Percentiles rank a stretch among this genome's conserved stretches.
These are phyloP conservation scores for Mesorhabditis spiculigera DNA, from an alignment of 2,888 invertebrate genomes.

Conservation along the genomic window DNA sequence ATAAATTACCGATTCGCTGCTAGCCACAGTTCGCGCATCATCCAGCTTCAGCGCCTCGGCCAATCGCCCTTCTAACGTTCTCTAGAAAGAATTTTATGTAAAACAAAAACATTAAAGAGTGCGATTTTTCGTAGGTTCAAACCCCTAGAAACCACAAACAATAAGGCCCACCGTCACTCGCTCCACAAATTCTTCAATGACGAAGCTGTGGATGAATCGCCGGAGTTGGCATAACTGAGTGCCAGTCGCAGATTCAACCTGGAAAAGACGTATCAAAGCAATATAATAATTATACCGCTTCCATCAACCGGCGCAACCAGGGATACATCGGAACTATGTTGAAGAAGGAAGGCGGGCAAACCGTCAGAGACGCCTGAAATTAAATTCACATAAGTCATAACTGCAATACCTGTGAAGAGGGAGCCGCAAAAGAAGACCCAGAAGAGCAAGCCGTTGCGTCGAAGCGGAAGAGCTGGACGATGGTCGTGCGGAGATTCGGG, in stretches of 20 bases:
- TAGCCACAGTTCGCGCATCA: slow-evolving; percentile 25
- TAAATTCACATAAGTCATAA: neutral
- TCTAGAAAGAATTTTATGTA: neutral
- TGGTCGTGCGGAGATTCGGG: slow-evolving; percentile 6
- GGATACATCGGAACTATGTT: slow-evolving; percentile 73
- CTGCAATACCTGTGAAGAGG: slow-evolving; percentile 19
- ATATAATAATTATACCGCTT: slow-evolving; percentile 72
- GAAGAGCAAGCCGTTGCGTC: slow-evolving; percentile 43
- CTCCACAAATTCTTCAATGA: slow-evolving; percentile 77
- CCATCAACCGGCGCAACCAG: slow-evolving; percentile 77
- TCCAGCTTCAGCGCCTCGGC: slow-evolving; percentile 31
- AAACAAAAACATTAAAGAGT: neutral
- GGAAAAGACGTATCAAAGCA: neutral
- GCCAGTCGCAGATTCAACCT: neutral
- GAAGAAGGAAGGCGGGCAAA: slow-evolving; percentile 68
- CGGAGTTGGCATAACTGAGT: slow-evolving; percentile 64
- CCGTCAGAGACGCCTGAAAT: slow-evolving; percentile 41
- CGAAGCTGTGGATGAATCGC: slow-evolving; percentile 77
- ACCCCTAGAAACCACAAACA: no score
- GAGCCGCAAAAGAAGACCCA: slow-evolving; percentile 21
- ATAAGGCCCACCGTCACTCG: slow-evolving; percentile 30
- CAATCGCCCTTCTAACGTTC: slow-evolving; percentile 36
- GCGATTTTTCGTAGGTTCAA: neutral
- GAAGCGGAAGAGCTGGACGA: slow-evolving; percentile 39
- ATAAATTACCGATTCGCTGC: slow-evolving; percentile 19